Percentiles rank a stretch among this genome's conserved stretches.
phyloP scores from a whole-genome alignment of 2,113 vertebrate species.

The Struthidea cinerea region DNA sequence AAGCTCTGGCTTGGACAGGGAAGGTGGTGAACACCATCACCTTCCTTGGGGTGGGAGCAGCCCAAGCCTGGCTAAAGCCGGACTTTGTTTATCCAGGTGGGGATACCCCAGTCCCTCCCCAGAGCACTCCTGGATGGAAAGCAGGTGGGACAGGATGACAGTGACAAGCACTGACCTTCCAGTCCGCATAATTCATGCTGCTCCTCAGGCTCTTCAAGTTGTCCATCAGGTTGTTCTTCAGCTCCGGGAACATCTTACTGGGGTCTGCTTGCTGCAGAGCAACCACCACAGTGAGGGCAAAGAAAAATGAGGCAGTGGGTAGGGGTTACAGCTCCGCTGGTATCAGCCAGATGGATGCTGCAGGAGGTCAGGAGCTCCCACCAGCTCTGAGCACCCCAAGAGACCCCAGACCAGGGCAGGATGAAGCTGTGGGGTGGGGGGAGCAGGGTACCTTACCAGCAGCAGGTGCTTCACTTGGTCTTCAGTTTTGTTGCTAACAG shows the following conservation, averaged over 20 bases:
- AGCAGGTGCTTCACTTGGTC: slow-evolving; percentile 81
- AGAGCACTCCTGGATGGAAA: neutral
- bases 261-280: slow-evolving; percentile 63
- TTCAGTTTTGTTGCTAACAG: slow-evolving; percentile 71
- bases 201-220: slow-evolving; percentile 77
- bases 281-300: neutral
- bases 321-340: neutral
- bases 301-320: rapidly evolving
- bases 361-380: neutral
- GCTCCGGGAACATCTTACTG: slow-evolving; percentile 68
- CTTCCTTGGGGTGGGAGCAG: neutral
- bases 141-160: neutral
- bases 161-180: slow-evolving; percentile 72
- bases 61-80: neutral
- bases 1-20: neutral
- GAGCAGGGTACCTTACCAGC: slow-evolving; percentile 64
- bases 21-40: neutral
- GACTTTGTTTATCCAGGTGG: neutral
- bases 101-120: neutral
- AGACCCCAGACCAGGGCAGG: neutral
- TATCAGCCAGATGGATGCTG: neutral
- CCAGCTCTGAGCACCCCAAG: neutral
- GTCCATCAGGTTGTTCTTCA: slow-evolving; percentile 72
- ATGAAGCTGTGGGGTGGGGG: neutral
- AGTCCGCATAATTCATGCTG: slow-evolving; percentile 57